Evolutionary conservation across 2,797 vertebrate genomes (phyloP).

Genomic region (Philypnodon macrostomus): DNA sequence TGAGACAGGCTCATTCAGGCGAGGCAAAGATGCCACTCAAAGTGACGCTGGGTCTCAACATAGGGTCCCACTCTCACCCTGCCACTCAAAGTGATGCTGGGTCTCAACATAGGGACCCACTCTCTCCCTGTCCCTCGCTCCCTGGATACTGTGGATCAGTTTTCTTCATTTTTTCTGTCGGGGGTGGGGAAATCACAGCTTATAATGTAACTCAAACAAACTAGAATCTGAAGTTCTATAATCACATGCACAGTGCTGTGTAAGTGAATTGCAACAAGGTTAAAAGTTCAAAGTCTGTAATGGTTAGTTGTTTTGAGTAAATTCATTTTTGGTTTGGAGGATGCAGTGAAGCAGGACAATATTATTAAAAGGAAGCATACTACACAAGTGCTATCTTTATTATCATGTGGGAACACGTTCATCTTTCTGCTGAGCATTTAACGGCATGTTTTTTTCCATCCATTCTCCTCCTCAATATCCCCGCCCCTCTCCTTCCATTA

Average conservation of each 20-base stretch:
- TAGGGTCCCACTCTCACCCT: slow-evolving; percentile 31
- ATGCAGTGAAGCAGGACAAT: neutral
- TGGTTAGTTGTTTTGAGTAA: no score
- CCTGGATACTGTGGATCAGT: slow-evolving; percentile 15
- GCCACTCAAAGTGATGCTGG: slow-evolving; percentile 30
- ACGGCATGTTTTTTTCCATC: slow-evolving; percentile 21
- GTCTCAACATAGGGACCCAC: slow-evolving; percentile 51
- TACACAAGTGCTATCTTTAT: slow-evolving; percentile 6
- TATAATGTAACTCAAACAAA: neutral
- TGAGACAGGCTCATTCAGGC: slow-evolving; percentile 62
- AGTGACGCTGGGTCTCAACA: slow-evolving; percentile 53
- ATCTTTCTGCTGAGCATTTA: slow-evolving; percentile 20
- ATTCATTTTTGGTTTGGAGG: no score
- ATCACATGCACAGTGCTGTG: no score
- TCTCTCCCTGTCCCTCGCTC: slow-evolving; percentile 21
- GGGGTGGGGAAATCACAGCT: neutral
- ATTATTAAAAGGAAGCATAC: slow-evolving; percentile 4
- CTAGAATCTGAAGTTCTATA: neutral
- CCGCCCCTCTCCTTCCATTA: slow-evolving; percentile 61
- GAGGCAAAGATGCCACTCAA: slow-evolving; percentile 66
- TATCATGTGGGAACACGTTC: neutral
- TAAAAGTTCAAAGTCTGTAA: neutral
- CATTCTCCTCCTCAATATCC: slow-evolving; percentile 11
- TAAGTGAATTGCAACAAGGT: no score
- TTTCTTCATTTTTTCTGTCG: slow-evolving; percentile 16